Conservation (phyloP, 2,888 invertebrate species). For the Galeruca laticollis region DNA sequence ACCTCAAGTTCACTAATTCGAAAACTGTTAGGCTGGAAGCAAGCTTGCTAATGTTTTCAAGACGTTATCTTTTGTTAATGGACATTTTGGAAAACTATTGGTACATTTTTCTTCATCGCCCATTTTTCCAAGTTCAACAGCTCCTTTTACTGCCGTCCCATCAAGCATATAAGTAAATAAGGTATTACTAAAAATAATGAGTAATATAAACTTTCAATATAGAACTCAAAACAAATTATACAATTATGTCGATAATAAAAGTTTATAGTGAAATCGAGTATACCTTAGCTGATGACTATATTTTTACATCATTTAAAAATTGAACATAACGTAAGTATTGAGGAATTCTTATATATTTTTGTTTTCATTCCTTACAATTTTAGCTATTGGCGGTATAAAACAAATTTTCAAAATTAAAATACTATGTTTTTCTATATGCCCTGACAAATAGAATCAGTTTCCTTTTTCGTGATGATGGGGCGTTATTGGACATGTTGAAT, state of each 20-base stretch:
- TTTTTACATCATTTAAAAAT: no score
- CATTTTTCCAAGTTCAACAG: slow-evolving; percentile 73
- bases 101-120: slow-evolving; percentile 73
- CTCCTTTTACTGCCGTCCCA: slow-evolving; percentile 79
- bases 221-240: slow-evolving; percentile 6
- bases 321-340: no score
- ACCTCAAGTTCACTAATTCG: not conserved
- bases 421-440: no score
- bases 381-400: no score
- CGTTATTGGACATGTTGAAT: not conserved
- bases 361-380: no score
- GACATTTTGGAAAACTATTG: slow-evolving; percentile 74
- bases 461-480: no score
- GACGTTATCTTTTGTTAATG: slow-evolving; percentile 76
- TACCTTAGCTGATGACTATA: no score
- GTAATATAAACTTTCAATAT: slow-evolving; percentile 20
- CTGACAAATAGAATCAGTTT: no score
- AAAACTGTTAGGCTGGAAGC: slow-evolving; percentile 67
- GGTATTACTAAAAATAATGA: slow-evolving; percentile 70
- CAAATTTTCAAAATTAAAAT: no score
- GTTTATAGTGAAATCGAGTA: no score
- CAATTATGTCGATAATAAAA: slow-evolving; percentile 5
- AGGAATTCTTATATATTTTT: no score
- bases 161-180: slow-evolving; percentile 77
- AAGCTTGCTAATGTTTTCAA: slow-evolving; percentile 77